phyloP scores from a whole-genome alignment of 2,113 vertebrate species.

The Oryzias melastigma region DNA sequence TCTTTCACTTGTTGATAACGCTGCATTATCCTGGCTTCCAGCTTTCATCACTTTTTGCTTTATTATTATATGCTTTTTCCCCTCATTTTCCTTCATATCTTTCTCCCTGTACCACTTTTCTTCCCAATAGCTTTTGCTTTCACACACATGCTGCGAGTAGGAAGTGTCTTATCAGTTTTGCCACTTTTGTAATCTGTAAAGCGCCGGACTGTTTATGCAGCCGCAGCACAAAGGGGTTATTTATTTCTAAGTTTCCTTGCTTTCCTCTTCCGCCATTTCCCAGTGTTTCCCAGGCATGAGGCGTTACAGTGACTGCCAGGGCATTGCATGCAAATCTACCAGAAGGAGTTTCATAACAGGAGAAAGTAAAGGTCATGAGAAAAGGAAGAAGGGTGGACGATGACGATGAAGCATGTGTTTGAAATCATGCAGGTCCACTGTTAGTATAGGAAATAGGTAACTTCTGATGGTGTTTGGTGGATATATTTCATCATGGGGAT shows the following conservation, averaged over 20 bases:
- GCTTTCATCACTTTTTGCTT: slow-evolving; percentile 1
- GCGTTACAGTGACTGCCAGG: slow-evolving; percentile 29
- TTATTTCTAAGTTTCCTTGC: slow-evolving; percentile 71
- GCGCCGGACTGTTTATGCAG: slow-evolving; percentile 66
- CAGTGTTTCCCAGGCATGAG: slow-evolving; percentile 65
- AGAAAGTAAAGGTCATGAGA: slow-evolving; percentile 61
- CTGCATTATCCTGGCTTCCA: not conserved
- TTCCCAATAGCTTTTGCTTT: slow-evolving; percentile 3
- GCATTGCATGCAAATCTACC: slow-evolving; percentile 21
- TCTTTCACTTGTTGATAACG: slow-evolving; percentile 8
- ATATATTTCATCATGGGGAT: too few species aligned
- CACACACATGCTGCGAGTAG: slow-evolving; percentile 28
- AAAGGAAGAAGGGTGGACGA: slow-evolving; percentile 10
- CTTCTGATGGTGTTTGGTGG: too few species aligned
- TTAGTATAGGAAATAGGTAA: not conserved
- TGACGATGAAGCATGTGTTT: slow-evolving; percentile 1
- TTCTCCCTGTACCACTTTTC: not conserved
- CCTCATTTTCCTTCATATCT: not conserved
- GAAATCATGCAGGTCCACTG: not conserved
- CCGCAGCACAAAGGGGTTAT: slow-evolving; percentile 70
- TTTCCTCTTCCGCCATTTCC: slow-evolving; percentile 63
- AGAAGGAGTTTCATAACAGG: slow-evolving; percentile 54
- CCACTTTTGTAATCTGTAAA: slow-evolving; percentile 50
- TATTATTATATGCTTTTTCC: not conserved
- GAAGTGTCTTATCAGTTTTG: slow-evolving; percentile 62